Conservation (phyloP, 2,797 vertebrate genomes). For the Syngnathus acus region DNA sequence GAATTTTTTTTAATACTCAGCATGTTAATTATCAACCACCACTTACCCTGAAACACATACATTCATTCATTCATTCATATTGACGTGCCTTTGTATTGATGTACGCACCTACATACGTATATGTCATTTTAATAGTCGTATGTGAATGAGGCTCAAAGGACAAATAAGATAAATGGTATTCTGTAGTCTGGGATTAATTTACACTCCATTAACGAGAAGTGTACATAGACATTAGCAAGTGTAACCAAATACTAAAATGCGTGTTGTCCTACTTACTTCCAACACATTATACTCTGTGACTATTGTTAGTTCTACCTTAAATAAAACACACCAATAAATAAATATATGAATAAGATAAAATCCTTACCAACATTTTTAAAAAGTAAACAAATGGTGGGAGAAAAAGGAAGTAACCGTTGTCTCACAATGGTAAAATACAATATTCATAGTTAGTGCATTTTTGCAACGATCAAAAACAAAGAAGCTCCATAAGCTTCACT, state of each 20-base stretch:
- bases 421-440: conserved; percentile 20
- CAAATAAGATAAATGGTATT: neutral
- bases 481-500: conserved; percentile 44
- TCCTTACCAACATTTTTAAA: conserved; percentile 3
- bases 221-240: neutral
- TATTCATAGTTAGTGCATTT: conserved; percentile 37
- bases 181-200: neutral
- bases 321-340: neutral
- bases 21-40: too few relatives aligned
- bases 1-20: too few relatives aligned
- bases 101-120: neutral
- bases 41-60: too few relatives aligned
- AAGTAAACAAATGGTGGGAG: conserved; percentile 20
- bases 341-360: neutral
- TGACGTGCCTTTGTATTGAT: too few relatives aligned
- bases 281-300: neutral
- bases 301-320: neutral
- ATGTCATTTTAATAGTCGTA: neutral
- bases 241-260: neutral
- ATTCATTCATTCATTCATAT: too few relatives aligned
- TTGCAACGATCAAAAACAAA: conserved; percentile 46
- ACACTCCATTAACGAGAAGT: neutral
- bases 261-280: neutral
- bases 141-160: neutral
- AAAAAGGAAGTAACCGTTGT: conserved; percentile 14